These are phyloP conservation scores for Thecophora atra DNA, from an alignment of 2,888 invertebrate species.

Conservation along the genomic window DNA sequence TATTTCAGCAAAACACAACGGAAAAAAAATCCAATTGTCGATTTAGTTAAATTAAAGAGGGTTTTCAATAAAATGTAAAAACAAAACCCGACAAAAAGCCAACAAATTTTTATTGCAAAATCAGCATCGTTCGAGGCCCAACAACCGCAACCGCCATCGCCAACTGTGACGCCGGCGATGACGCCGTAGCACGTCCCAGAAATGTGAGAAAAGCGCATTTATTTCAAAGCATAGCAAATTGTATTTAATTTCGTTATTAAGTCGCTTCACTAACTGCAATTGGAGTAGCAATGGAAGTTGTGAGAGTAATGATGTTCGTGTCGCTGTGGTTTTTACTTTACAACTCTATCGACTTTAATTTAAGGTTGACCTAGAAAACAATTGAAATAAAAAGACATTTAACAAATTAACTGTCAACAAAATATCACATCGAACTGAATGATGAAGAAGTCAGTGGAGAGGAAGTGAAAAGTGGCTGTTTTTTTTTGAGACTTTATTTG, in stretches of 20 bases:
- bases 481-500: too few relatives aligned
- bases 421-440: too few relatives aligned
- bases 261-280: neutral
- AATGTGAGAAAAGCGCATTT: conserved; percentile 14
- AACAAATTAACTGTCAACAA: neutral
- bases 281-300: conserved; percentile 22
- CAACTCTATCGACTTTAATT: neutral
- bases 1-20: neutral
- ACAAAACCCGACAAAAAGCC: neutral
- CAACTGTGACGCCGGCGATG: too few relatives aligned
- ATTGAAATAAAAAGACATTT: neutral
- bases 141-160: conserved; percentile 23
- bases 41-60: conserved; percentile 11
- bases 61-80: neutral
- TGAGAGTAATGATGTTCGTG: conserved; percentile 7
- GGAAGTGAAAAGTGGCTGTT: too few relatives aligned
- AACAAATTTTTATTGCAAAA: conserved; percentile 27
- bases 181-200: neutral
- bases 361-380: conserved; percentile 2
- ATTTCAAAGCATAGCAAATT: conserved; percentile 5
- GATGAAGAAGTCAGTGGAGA: too few relatives aligned
- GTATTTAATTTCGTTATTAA: conserved; percentile 26
- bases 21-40: neutral
- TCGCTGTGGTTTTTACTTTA: conserved; percentile 1
- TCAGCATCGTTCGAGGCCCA: neutral